Base-by-base conservation (phyloP, 2,113 vertebrate genomes). In the Myrmecobius fasciatus region DNA sequence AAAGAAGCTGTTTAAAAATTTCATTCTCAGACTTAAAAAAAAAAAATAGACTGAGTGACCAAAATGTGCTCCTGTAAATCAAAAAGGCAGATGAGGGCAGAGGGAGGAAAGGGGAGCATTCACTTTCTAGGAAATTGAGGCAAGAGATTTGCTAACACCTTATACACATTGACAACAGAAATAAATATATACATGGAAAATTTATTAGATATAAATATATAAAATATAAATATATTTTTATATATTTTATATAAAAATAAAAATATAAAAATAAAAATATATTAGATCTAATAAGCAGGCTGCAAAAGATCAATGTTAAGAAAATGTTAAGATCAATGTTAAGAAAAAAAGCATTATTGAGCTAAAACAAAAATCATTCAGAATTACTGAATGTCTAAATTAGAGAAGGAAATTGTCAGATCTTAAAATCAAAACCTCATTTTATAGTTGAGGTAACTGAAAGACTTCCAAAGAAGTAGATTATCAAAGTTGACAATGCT, bases 1-100 rank as follows among this genome's bases (percentile, higher is more conserved):
- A 94, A 91, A 89, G 91, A 94, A 91, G 3, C 26, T 83, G 90
- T 7, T 90, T 46, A 91, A 95, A 24, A 94, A 47, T 43, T 36
- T 93, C 56, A 52, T 43, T 46, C 43, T 4, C n/a, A 10, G 0
- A 67, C 22, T 48, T 93, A 52, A 94, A 92, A 28, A 51, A 51
- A 53, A 94, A 92, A 28, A 49, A 51, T 51, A 93, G 49, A 92
- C 6, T 54, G 11, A 25, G n/a, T 14, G 1, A 47, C 89, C 90
- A 95, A 51, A 89, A 47, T 48, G 11, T 3, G 43, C 93, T 36
- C 49, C 91, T n/a, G 5, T 46, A 28, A 43, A 92, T 90, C 95
- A 91, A 25, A 93, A 91, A 95, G 83, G 12, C 20, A 31, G 3
- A n/a, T 52, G 2, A 11, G 17, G 9, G 11, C 11, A 51, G 49